phyloP scores from a whole-genome alignment of 35 echinoderm and acorn worm genomes.

The Heliocidaris tuberculata region DNA sequence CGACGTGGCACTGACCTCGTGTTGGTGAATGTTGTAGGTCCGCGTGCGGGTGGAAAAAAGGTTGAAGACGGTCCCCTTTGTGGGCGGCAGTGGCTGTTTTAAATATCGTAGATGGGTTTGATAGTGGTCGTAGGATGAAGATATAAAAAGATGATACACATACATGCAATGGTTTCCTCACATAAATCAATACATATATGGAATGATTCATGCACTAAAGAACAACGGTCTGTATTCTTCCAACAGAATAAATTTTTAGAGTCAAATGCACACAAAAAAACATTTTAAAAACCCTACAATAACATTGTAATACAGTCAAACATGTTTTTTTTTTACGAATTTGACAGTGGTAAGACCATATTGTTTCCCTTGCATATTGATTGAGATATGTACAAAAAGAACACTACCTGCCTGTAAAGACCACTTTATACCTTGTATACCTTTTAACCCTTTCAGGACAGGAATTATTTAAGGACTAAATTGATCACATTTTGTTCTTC shows the following conservation, averaged over 20 bases:
- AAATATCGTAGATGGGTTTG: not conserved
- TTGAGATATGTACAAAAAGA: too few relatives aligned
- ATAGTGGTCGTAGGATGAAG: not conserved
- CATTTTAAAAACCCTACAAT: too few relatives aligned
- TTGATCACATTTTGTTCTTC: too few relatives aligned
- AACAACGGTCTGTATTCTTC: not conserved
- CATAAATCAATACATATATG: not conserved
- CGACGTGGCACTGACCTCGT: slow-evolving; percentile 30
- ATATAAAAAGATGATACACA: not conserved
- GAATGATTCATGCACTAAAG: not conserved
- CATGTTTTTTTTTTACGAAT: too few relatives aligned
- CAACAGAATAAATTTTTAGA: not conserved
- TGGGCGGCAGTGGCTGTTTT: not conserved
- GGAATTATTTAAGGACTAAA: too few relatives aligned
- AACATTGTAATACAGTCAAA: too few relatives aligned
- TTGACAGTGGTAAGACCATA: too few relatives aligned
- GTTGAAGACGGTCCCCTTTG: not conserved
- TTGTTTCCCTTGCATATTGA: too few relatives aligned
- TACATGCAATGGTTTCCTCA: not conserved
- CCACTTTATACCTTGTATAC: too few relatives aligned
- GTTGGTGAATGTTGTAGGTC: not conserved
- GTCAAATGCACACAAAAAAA: too few relatives aligned
- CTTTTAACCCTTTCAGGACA: too few relatives aligned
- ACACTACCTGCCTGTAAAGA: too few relatives aligned
- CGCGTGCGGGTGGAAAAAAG: not conserved